These are phyloP conservation scores for Pongo abelii DNA, from an alignment of 2,113 vertebrate species.

Conservation along the genomic window DNA sequence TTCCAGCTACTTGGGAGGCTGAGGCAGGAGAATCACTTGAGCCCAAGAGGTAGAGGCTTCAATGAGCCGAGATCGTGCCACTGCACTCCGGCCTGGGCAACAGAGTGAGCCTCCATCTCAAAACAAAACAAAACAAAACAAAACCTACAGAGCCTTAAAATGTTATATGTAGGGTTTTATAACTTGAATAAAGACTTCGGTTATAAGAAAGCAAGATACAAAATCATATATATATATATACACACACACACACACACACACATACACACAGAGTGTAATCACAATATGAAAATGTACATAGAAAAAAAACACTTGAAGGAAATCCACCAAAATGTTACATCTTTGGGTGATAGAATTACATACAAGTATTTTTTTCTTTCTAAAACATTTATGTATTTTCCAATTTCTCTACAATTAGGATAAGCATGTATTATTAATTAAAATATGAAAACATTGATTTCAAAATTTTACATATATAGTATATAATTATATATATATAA, in stretches of 20 bases:
- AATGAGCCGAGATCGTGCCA: no score
- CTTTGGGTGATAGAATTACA: slow-evolving; percentile 21
- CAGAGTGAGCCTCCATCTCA: no score
- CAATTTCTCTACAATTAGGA: background rate
- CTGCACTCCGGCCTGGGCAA: no score
- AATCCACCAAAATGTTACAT: background rate
- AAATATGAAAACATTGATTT: slow-evolving; percentile 25
- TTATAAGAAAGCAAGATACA: background rate
- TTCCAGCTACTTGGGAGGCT: no score
- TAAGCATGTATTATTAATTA: slow-evolving; percentile 15
- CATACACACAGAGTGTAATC: background rate
- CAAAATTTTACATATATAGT: background rate
- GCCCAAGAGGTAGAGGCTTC: no score
- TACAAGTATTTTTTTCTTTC: background rate
- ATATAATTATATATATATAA: background rate
- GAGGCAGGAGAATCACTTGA: no score
- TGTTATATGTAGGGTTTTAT: background rate
- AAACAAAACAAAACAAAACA: no score
- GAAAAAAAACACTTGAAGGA: background rate
- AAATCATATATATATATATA: background rate
- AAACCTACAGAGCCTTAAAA: background rate
- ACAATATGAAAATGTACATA: background rate
- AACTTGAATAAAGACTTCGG: background rate
- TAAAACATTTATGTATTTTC: slow-evolving; percentile 1
- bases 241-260: background rate